Conservation (phyloP, 2,888 invertebrate genomes). For the Rambutsinella grinnellia region DNA sequence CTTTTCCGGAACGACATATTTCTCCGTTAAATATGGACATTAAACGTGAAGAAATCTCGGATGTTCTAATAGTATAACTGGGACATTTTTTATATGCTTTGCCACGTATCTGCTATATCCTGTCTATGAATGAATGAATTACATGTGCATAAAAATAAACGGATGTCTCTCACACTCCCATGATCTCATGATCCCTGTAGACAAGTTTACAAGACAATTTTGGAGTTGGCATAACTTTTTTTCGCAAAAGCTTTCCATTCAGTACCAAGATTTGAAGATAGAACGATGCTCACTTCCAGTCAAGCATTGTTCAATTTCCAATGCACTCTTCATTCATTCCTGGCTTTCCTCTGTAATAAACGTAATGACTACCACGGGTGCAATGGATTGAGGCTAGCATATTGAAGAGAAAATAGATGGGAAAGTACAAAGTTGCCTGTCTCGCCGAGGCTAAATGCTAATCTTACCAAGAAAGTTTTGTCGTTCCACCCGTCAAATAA, state of each 20-base stretch:
- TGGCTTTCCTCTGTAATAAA: constrained; percentile 15
- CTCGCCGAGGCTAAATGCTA: not conserved
- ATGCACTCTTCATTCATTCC: not conserved
- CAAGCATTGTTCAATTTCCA: not conserved
- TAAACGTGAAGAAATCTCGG: not conserved
- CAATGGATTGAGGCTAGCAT: constrained; percentile 3
- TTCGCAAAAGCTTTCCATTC: not conserved
- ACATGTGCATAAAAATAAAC: constrained; percentile 28
- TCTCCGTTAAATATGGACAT: not conserved
- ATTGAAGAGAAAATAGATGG: constrained; percentile 2
- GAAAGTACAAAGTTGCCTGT: constrained; percentile 20
- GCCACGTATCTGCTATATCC: not conserved
- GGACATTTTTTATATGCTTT: too few species aligned
- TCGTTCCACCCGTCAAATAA: constrained; percentile 31
- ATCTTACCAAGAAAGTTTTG: constrained; percentile 18
- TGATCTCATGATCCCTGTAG: not conserved
- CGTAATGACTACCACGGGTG: constrained; percentile 30
- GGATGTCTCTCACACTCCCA: not conserved
- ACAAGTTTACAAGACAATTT: not conserved
- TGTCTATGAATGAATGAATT: constrained; percentile 9
- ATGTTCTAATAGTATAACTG: too few species aligned
- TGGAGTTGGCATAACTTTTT: not conserved
- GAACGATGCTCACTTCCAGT: not conserved
- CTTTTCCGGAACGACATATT: not conserved
- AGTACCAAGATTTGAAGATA: not conserved